Percentiles rank a stretch among this genome's conserved stretches.
These are phyloP conservation scores for Lasioglossum lativentre DNA, from an alignment of 2,888 invertebrate species.

Conservation along the genomic window DNA sequence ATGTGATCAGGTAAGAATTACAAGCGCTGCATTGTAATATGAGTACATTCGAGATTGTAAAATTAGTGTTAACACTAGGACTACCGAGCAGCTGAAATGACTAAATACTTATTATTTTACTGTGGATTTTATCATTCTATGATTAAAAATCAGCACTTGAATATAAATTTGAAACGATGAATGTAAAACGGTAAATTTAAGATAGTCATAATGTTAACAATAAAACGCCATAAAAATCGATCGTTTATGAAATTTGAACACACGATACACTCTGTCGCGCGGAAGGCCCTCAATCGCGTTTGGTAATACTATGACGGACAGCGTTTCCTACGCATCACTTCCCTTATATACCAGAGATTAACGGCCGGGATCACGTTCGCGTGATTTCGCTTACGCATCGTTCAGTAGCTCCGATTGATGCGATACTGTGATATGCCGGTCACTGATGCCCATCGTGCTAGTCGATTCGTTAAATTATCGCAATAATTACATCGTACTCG, in stretches of 20 bases:
- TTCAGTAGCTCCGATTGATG: neutral
- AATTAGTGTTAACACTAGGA: constrained; percentile 3
- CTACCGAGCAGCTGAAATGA: neutral
- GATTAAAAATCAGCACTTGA: neutral
- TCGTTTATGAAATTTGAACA: neutral
- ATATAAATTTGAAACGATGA: neutral
- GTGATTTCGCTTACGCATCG: neutral
- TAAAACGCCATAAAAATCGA: neutral
- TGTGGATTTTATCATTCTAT: too few relatives aligned
- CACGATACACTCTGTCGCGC: neutral
- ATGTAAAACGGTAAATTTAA: neutral
- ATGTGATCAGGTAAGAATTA: constrained; percentile 27
- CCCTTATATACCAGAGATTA: neutral
- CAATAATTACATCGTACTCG: neutral
- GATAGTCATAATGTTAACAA: neutral
- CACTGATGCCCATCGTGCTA: neutral
- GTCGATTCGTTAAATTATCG: neutral
- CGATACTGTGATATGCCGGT: neutral
- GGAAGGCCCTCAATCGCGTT: neutral
- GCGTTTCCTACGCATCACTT: neutral
- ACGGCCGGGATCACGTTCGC: neutral
- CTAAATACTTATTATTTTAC: neutral
- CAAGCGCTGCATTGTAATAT: neutral
- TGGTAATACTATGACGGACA: constrained; percentile 3
- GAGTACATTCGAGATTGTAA: neutral